Evolutionary conservation across 1,140 invertebrate genomes (phyloP), one percentile per base, ranked within the genome.

Genomic region (Trichonephila inaurata): DNA sequence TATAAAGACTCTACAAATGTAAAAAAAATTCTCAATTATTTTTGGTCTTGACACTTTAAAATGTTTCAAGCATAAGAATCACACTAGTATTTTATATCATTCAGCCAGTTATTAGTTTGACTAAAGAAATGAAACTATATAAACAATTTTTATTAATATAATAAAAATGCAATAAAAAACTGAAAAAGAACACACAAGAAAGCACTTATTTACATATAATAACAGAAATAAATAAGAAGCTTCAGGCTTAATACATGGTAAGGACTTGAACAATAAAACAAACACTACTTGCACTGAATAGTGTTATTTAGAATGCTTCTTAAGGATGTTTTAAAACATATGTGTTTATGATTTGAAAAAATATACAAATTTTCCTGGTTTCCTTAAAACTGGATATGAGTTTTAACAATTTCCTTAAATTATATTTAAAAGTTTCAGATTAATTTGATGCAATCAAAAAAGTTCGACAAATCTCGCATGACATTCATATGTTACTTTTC

Each of bases 111-210:
- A 14, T 81, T 40, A 81, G 18, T 18, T 33, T 82, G 24, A 16
- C 0, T 4, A 60, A 83, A 24, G 14, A 83, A 83, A 83, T 83
- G 12, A n/a, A 83, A 24, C 44, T 58, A 58, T n/a, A n/a, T 51
- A 83, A 83, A 77, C 18, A 83, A 83, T 60, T 60, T 77, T 83
- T 83, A 58, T 83, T 77, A 19, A 77, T 16, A 40, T 33, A 77
- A 77, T 7, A 77, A 77, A 77, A 77, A 77, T 14, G 28, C 72
- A 77, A 77, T 28, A 69, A 69, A 69, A 69, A 28, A 69, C 66
- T 6, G 21, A n/a, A 69, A 69, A 21, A 77, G 21, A 83, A 83
- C 33, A 83, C 4, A 58, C 16, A 24, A 19, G 14, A 83, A 83
- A 83, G 72, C 28, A 40, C 72, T 18, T 77, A 77, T 77, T 33